Percentiles rank a stretch among this genome's conserved stretches.
phyloP scores from a whole-genome alignment of 2,113 vertebrate species.

The Oplegnathus fasciatus region DNA sequence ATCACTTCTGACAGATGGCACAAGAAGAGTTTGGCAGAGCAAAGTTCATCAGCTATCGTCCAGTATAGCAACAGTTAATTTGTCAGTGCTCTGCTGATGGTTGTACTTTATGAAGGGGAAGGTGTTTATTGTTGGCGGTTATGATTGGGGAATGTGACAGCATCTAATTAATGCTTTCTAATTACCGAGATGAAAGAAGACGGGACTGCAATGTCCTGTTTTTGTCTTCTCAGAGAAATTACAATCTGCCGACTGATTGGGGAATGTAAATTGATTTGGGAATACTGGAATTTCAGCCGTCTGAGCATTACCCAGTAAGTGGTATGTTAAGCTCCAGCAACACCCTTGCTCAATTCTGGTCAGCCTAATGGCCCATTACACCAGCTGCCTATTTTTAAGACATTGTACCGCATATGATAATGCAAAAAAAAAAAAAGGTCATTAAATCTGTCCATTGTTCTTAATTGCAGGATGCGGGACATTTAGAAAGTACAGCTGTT shows the following conservation, averaged over 20 bases:
- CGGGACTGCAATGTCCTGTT: slow-evolving; percentile 29
- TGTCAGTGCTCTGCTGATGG: not conserved
- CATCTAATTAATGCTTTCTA: slow-evolving; percentile 49
- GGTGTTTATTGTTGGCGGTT: slow-evolving; percentile 25
- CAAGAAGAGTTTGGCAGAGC: slow-evolving; percentile 48
- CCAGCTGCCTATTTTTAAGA: not conserved
- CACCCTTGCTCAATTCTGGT: slow-evolving; percentile 9
- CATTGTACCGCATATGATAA: no score
- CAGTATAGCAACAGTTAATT: slow-evolving; percentile 33
- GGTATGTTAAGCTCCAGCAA: slow-evolving; percentile 4
- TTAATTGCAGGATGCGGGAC: no score
- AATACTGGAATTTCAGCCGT: slow-evolving; percentile 55
- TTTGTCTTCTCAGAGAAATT: slow-evolving; percentile 18
- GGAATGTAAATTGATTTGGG: slow-evolving; percentile 60
- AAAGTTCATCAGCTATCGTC: slow-evolving; percentile 42
- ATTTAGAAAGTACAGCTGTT: no score
- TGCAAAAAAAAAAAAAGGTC: no score
- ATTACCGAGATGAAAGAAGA: slow-evolving; percentile 24
- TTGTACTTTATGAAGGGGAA: slow-evolving; percentile 11
- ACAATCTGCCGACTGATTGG: slow-evolving; percentile 22
- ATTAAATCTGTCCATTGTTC: no score
- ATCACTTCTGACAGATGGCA: slow-evolving; percentile 76
- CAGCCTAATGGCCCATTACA: not conserved
- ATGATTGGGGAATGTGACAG: slow-evolving; percentile 4
- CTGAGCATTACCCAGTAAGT: slow-evolving; percentile 9